Evolutionary conservation across 30 jellyfish, hydroid and myxozoan genomes (phyloP).

Genomic region (Hydra vulgaris): DNA sequence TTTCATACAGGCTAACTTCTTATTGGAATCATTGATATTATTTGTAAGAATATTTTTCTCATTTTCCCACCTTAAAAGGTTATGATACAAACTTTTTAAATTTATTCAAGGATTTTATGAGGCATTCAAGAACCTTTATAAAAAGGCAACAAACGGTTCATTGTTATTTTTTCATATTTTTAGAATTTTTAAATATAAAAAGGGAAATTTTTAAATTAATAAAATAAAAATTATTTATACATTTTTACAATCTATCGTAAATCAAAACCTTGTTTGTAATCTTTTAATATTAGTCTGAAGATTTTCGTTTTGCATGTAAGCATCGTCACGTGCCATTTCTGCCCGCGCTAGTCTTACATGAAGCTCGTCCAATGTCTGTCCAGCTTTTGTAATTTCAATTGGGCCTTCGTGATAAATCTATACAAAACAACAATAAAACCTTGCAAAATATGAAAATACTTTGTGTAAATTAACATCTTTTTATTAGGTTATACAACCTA

Average conservation of each 20-base stretch:
- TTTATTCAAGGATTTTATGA: no score
- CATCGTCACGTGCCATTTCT: slow-evolving; percentile 74
- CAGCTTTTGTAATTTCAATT: slow-evolving; percentile 55
- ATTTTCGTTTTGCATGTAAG: slow-evolving; percentile 46
- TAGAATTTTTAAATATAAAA: no score
- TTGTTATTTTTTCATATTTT: no score
- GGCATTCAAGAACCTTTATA: no score
- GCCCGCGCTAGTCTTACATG: slow-evolving; percentile 49
- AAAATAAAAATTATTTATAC: no score
- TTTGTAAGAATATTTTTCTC: slow-evolving; percentile 42
- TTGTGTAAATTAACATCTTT: no score
- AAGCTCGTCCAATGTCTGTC: slow-evolving; percentile 47
- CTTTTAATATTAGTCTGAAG: slow-evolving; percentile 39
- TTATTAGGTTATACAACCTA: no score
- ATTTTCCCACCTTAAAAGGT: slow-evolving; percentile 39
- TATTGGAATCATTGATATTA: slow-evolving; percentile 42
- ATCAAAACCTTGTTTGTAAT: slow-evolving; percentile 34
- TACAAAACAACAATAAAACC: no score
- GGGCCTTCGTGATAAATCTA: slow-evolving; percentile 73
- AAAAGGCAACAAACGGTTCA: no score
- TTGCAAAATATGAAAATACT: neutral
- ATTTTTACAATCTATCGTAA: neutral
- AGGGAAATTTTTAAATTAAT: no score
- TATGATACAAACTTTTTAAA: neutral
- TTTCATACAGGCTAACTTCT: slow-evolving; percentile 40